Conservation (phyloP, 92 coral and sea anemone species). For the Zoanthus sociatus region DNA sequence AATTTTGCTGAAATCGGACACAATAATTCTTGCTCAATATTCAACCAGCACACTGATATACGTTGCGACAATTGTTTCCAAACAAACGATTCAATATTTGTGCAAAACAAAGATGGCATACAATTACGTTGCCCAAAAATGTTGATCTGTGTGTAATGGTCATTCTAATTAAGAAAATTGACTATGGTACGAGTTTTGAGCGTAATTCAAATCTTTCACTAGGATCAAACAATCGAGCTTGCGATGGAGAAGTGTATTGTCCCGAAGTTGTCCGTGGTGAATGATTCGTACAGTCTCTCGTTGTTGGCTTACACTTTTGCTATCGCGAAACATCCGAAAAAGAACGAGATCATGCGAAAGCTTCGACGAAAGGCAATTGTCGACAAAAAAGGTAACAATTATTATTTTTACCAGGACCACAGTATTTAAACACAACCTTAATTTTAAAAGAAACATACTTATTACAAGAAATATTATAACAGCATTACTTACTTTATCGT, state of each 20-base stretch:
- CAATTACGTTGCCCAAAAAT: too few species aligned
- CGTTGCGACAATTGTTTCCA: too few species aligned
- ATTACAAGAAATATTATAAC: neutral
- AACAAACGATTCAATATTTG: too few species aligned
- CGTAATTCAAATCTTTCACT: neutral
- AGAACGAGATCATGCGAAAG: constrained; percentile 46
- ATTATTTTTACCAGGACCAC: neutral
- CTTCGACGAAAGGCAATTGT: constrained; percentile 75
- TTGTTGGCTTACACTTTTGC: constrained; percentile 79
- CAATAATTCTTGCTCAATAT: too few species aligned
- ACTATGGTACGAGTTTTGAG: neutral
- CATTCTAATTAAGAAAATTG: too few species aligned
- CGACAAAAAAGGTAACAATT: constrained; percentile 63
- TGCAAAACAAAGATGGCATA: too few species aligned
- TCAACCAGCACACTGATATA: too few species aligned
- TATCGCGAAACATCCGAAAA: constrained; percentile 64
- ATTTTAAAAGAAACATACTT: too few species aligned
- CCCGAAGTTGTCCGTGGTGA: constrained; percentile 48
- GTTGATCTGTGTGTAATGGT: too few species aligned
- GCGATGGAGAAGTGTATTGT: constrained; percentile 62
- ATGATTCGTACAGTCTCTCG: constrained; percentile 84
- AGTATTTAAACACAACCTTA: neutral
- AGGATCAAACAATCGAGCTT: constrained; percentile 15
- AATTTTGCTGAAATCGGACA: too few species aligned
- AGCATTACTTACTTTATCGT: too few species aligned